A percentile compares a stretch with the other conserved stretches of the same genome.
phyloP scores from a whole-genome alignment of 2,888 invertebrate species.

The Candidula unifasciata region DNA sequence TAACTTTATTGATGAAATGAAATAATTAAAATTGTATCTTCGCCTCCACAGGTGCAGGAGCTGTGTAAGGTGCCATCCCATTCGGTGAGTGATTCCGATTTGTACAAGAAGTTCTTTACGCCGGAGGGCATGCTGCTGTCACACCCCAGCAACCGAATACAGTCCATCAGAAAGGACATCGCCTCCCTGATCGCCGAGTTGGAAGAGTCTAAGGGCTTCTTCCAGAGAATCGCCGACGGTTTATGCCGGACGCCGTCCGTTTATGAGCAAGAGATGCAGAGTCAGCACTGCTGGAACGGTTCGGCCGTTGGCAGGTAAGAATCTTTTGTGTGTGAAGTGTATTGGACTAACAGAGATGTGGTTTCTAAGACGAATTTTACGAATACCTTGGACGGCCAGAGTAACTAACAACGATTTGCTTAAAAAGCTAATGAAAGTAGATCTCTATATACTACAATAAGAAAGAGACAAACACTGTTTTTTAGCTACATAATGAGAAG shows the following conservation, averaged over 20 bases:
- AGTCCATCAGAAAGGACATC: conserved; percentile 49
- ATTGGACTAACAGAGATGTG: too few relatives aligned
- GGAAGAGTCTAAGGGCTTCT: conserved; percentile 62
- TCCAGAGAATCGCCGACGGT: conserved; percentile 62
- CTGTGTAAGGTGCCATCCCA: not conserved
- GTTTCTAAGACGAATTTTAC: too few relatives aligned
- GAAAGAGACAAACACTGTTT: too few relatives aligned
- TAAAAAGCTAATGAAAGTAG: too few relatives aligned
- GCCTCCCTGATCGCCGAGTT: conserved; percentile 54
- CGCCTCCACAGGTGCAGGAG: conserved; percentile 1
- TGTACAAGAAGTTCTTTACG: conserved; percentile 28
- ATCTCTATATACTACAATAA: too few relatives aligned
- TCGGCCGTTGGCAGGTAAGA: conserved; percentile 59
- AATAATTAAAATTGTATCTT: too few relatives aligned
- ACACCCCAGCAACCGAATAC: conserved; percentile 18
- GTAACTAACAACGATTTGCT: too few relatives aligned
- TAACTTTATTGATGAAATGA: too few relatives aligned
- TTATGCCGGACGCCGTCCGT: conserved; percentile 59
- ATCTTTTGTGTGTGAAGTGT: too few relatives aligned
- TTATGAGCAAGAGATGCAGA: conserved; percentile 75
- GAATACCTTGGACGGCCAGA: too few relatives aligned
- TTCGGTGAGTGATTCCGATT: not conserved
- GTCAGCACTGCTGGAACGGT: conserved; percentile 66
- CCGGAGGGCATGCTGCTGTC: not conserved
- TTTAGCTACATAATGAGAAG: too few relatives aligned